Conservation (phyloP, 2,888 invertebrate genomes). For the Caenorhabditis sp. region DNA sequence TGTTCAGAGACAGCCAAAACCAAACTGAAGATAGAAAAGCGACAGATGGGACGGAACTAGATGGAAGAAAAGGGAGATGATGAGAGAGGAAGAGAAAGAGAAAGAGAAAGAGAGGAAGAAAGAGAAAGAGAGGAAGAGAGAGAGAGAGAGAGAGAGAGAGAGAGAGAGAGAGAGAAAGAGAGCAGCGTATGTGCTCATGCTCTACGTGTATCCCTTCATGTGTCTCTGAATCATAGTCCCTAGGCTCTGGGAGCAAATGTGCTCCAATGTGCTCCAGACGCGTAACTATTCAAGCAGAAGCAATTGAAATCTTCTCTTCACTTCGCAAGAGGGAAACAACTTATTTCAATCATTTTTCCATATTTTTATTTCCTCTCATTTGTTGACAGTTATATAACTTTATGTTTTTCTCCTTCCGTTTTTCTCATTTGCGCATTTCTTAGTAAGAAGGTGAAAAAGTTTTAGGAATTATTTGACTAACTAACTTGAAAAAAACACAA, state of each 20-base stretch:
- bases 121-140: neutral
- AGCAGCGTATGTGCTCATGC: slow-evolving; percentile 34
- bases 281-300: slow-evolving; percentile 57
- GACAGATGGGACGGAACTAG: slow-evolving; percentile 24
- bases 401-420: slow-evolving; percentile 1
- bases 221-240: slow-evolving; percentile 48
- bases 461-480: neutral
- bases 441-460: neutral
- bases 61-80: neutral
- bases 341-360: slow-evolving; percentile 21
- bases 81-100: slow-evolving; percentile 13
- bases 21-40: slow-evolving; percentile 27
- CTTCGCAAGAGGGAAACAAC: slow-evolving; percentile 2
- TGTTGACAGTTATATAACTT: neutral
- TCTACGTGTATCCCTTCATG: slow-evolving; percentile 34
- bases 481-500: neutral
- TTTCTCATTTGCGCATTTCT: neutral
- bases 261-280: slow-evolving; percentile 35
- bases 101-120: neutral
- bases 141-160: too few relatives aligned
- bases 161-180: slow-evolving; percentile 7
- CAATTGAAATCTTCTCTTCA: slow-evolving; percentile 27
- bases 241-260: slow-evolving; percentile 31
- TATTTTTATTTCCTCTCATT: neutral
- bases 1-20: slow-evolving; percentile 24